phyloP scores from a whole-genome alignment of 2,113 vertebrate species.

The Narcine bancroftii region DNA sequence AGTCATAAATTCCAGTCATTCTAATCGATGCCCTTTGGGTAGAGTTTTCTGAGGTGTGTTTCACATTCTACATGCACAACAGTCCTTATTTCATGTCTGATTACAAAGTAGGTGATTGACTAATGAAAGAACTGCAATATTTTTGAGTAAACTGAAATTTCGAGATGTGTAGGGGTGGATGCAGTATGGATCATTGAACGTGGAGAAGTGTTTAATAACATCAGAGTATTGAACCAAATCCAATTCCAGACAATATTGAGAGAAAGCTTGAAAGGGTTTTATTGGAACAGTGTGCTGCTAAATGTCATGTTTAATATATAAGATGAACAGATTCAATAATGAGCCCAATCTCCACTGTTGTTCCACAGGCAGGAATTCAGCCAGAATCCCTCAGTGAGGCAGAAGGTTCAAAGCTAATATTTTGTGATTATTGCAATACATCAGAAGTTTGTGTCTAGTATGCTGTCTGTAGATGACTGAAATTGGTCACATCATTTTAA shows the following conservation, averaged over 20 bases:
- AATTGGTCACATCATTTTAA: not conserved
- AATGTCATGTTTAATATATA: not conserved
- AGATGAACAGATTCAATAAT: not conserved
- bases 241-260: not conserved
- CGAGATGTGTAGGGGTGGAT: no score
- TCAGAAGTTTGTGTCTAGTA: not conserved
- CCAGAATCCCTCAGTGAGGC: not conserved
- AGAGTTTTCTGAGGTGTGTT: not conserved
- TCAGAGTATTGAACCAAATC: not conserved
- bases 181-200: no score
- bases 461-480: not conserved
- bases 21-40: not conserved
- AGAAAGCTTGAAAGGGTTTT: slow-evolving; percentile 1
- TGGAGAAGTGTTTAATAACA: not conserved
- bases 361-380: not conserved
- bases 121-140: not conserved
- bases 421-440: not conserved
- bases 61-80: not conserved
- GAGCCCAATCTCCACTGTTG: not conserved
- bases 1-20: not conserved
- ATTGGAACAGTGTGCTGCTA: not conserved
- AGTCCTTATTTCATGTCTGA: not conserved
- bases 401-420: slow-evolving; percentile 13
- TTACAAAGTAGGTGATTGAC: no score
- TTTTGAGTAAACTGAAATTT: not conserved